Percentiles rank a stretch among this genome's conserved stretches.
These are phyloP conservation scores for Drosophila multiciliata DNA, from an alignment of 2,888 invertebrate species.

Conservation along the genomic window DNA sequence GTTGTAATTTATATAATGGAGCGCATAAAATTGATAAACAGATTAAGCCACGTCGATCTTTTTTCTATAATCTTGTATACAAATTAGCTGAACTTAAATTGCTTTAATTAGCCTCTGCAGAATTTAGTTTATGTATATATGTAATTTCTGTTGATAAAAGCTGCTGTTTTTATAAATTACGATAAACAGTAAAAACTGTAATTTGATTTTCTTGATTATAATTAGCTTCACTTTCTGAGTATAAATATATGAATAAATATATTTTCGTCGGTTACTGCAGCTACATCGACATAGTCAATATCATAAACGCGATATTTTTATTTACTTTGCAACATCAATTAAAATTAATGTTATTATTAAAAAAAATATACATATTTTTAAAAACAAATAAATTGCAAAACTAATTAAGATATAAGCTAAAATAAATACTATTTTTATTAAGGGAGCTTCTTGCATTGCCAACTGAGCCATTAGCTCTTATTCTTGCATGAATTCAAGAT, in stretches of 20 bases:
- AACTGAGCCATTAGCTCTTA: background rate
- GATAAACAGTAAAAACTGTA: background rate
- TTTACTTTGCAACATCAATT: background rate
- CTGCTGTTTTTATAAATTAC: background rate
- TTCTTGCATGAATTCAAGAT: background rate
- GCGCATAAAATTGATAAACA: slow-evolving; percentile 8
- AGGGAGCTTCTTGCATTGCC: no score
- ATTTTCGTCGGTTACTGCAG: background rate
- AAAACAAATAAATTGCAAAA: background rate
- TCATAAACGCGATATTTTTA: no score
- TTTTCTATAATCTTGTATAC: slow-evolving; percentile 13
- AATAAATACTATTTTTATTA: background rate
- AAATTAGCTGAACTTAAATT: slow-evolving; percentile 42
- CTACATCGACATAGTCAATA: background rate
- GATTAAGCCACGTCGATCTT: slow-evolving; percentile 18
- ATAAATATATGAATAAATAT: background rate
- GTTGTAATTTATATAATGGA: slow-evolving; percentile 38
- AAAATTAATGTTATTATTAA: background rate
- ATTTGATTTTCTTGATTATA: background rate
- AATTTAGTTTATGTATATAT: background rate
- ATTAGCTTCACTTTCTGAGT: background rate
- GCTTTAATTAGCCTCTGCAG: background rate
- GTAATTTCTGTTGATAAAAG: background rate
- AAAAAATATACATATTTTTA: background rate
- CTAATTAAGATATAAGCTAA: background rate